phyloP scores from a whole-genome alignment of 2,113 vertebrate genomes.

The Chaetura pelagica region DNA sequence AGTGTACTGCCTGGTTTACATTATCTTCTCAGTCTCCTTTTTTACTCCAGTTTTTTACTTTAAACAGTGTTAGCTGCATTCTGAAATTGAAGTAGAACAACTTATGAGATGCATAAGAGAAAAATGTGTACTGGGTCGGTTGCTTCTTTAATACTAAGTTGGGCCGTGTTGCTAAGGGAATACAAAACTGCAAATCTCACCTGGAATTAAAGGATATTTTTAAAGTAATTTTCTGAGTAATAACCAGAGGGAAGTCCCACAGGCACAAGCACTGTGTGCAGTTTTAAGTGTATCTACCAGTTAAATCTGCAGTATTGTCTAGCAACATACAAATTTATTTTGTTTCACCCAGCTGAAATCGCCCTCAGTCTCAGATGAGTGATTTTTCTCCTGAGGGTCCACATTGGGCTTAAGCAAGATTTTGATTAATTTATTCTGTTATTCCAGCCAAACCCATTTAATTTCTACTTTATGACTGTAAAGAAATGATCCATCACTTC shows the following conservation, averaged over 20 bases:
- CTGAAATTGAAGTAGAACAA: neutral
- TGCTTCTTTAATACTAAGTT: neutral
- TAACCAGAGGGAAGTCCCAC: neutral
- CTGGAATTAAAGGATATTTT: neutral
- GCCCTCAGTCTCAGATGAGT: neutral
- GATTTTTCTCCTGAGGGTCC: neutral
- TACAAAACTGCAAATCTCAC: neutral
- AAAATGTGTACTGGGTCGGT: neutral
- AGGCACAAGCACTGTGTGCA: neutral
- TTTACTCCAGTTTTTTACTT: neutral
- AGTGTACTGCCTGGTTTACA: neutral
- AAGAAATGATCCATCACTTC: neutral
- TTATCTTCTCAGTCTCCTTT: neutral
- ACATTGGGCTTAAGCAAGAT: neutral
- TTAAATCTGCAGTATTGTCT: neutral
- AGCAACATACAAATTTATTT: neutral
- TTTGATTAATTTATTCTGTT: neutral
- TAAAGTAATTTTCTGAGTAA: neutral
- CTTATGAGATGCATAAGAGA: neutral
- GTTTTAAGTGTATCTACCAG: neutral
- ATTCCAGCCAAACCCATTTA: neutral
- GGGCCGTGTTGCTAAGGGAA: neutral
- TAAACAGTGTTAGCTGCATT: neutral
- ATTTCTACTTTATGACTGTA: neutral
- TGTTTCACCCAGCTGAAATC: neutral